Base-by-base conservation (phyloP, 2,888 invertebrate species). In the Arrhopalites spinosus region DNA sequence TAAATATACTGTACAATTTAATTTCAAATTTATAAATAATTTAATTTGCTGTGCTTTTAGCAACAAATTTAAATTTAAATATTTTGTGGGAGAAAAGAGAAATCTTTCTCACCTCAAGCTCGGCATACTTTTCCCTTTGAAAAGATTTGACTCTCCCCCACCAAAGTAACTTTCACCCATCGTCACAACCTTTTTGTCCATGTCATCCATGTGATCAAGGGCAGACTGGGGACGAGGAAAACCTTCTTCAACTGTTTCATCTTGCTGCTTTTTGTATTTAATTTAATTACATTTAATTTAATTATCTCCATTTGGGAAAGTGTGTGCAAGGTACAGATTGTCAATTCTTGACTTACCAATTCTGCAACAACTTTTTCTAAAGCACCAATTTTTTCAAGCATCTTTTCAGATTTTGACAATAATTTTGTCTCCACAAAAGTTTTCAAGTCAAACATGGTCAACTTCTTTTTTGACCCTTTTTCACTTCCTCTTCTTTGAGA, bases 61-160 rank as follows among this genome's bases (percentile, higher is more conserved):
- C n/a, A n/a, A n/a, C n/a, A n/a, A n/a, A n/a, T n/a, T n/a, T n/a
- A n/a, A n/a, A n/a, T n/a, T n/a, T n/a, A n/a, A n/a, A n/a, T n/a
- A n/a, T n/a, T n/a, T n/a, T n/a, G n/a, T n/a, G n/a, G n/a, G n/a
- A n/a, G n/a, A n/a, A n/a, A n/a, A n/a, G n/a, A n/a, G n/a, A n/a
- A n/a, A n/a, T n/a, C n/a, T n/a, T n/a, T n/a, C n/a, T n/a, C 87
- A 95, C 95, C 95, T 95, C 78, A 96, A 88, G 84, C 95, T 95
- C 2, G 96, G 96, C 95, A 97, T 95, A 88, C 96, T 96, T 87
- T 96, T 96, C 78, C 96, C 96, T 88, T 96, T 94, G 78, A 94
- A 92, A 70, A 96, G 88, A 86, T 93, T 94, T 72, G 90, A 89
- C 20, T 89, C 87, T 78, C 85, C 86, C 53, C 76, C 77, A 53